Evolutionary conservation across 2,797 vertebrate genomes (phyloP), one percentile per base, ranked within the genome.

Genomic region (Poeciliopsis turneri): DNA sequence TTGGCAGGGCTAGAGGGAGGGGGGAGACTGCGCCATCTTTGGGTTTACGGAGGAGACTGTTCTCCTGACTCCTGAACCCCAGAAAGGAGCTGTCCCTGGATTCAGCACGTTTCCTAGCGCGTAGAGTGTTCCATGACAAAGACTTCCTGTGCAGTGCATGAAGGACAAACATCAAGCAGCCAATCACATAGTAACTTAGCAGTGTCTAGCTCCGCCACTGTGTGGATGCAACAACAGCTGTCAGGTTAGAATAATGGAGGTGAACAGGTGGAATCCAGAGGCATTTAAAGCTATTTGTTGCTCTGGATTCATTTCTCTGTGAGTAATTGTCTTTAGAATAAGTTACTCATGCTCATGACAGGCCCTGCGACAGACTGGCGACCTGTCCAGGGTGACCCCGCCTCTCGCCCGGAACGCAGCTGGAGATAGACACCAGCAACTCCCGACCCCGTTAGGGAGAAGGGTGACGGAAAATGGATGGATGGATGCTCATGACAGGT

Each of bases 41-140:
- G 46, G 90, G 83, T 70, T 93, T 94, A 89, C 90, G 92, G 16
- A 94, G 79, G 79, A 94, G 86, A 85, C 92, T 89, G 25, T 93
- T 94, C 78, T 94, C 93, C 36, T 93, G 94, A 89, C 90, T 91
- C 81, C 92, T 91, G 87, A 90, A 84, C 82, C 88, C 93, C 41
- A 78, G 15, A 12, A 47, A 76, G 74, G 74, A 70, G 49, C 25
- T 51, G 1, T 93, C 90, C 87, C 88, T 90, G 79, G 90, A 89
- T 93, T 98, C 98, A 5, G 96, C 97, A 91, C 97, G 97, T 96
- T 99, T 99, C 97, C 98, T 97, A 95, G 98, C 96, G 81, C 98
- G 98, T 93, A 99, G 97, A 76, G 98, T 99, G 93, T 99, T 98
- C 98, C 98, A 99, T 74, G 98, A 99, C 92, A 98, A 97, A 95